Evolutionary conservation across 2,797 vertebrate genomes (phyloP).

Genomic region (Urophycis tenuis): DNA sequence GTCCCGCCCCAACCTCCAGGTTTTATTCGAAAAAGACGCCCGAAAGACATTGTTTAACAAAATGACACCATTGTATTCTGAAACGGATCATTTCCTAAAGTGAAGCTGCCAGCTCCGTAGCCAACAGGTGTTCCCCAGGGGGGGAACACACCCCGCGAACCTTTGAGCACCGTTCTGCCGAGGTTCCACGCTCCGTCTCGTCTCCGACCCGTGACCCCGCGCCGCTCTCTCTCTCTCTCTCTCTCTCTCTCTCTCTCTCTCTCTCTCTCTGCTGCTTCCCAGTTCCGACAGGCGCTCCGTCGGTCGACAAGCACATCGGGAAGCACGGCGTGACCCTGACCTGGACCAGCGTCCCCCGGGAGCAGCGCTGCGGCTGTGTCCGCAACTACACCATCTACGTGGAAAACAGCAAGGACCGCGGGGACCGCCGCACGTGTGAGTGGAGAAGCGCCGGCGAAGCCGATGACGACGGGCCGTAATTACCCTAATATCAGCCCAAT

Average conservation of each 20-base stretch:
- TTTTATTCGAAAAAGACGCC: too few relatives aligned
- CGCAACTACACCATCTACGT: slow-evolving; percentile 71
- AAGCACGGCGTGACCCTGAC: slow-evolving; percentile 55
- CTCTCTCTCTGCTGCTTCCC: too few relatives aligned
- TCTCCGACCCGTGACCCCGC: slow-evolving; percentile 23
- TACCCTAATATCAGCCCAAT: too few relatives aligned
- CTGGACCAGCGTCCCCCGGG: slow-evolving; percentile 69
- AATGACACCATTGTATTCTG: not conserved
- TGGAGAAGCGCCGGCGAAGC: too few relatives aligned
- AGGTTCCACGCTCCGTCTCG: not conserved
- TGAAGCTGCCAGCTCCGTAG: not conserved
- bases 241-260: too few relatives aligned
- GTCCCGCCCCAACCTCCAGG: too few relatives aligned
- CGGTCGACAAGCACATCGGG: slow-evolving; percentile 29
- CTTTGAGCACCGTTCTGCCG: not conserved
- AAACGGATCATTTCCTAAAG: not conserved
- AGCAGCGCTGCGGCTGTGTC: slow-evolving; percentile 75
- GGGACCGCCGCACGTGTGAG: slow-evolving; percentile 19
- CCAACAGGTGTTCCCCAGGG: not conserved
- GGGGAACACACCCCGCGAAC: not conserved
- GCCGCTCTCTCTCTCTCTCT: too few relatives aligned
- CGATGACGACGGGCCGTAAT: too few relatives aligned
- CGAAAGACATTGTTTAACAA: too few relatives aligned
- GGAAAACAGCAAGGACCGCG: not conserved
- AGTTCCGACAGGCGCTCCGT: slow-evolving; percentile 70